phyloP scores from a whole-genome alignment of 2,797 vertebrate species.

The Diglossa cyanea region DNA sequence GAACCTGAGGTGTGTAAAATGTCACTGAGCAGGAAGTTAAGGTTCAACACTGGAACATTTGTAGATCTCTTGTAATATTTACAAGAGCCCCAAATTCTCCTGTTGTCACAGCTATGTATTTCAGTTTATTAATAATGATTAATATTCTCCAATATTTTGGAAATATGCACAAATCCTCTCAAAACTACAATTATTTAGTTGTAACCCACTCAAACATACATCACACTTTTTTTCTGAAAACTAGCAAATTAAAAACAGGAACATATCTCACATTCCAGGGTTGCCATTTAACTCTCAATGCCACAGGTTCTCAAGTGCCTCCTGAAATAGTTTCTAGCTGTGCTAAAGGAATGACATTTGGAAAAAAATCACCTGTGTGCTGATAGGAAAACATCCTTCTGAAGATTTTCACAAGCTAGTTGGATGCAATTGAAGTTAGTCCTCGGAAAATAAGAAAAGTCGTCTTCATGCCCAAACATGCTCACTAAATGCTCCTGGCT shows the following conservation, averaged over 20 bases:
- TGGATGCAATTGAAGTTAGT: slow-evolving; percentile 5
- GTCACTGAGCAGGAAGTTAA: not conserved
- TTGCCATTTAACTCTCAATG: slow-evolving; percentile 39
- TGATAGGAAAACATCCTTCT: slow-evolving; percentile 23
- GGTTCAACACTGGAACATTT: not conserved
- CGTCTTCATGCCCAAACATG: not conserved
- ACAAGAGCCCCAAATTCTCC: not conserved
- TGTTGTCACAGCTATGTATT: not conserved
- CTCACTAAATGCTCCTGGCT: slow-evolving; percentile 36
- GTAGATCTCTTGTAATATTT: not conserved
- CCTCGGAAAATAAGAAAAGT: slow-evolving; percentile 26
- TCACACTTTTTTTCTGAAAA: not conserved
- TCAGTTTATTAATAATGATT: not conserved
- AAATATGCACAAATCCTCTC: not conserved
- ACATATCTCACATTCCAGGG: not conserved
- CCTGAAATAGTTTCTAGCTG: not conserved
- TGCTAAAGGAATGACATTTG: slow-evolving; percentile 48
- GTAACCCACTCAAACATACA: not conserved
- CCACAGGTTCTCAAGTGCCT: slow-evolving; percentile 45
- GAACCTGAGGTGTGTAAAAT: not conserved
- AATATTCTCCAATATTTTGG: not conserved
- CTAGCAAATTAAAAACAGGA: not conserved
- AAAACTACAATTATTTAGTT: not conserved
- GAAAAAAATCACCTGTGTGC: slow-evolving; percentile 39
- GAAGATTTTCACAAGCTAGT: slow-evolving; percentile 7